Base-by-base conservation (phyloP, 2,113 vertebrate species). In the Neolamprologus kungweensis region DNA sequence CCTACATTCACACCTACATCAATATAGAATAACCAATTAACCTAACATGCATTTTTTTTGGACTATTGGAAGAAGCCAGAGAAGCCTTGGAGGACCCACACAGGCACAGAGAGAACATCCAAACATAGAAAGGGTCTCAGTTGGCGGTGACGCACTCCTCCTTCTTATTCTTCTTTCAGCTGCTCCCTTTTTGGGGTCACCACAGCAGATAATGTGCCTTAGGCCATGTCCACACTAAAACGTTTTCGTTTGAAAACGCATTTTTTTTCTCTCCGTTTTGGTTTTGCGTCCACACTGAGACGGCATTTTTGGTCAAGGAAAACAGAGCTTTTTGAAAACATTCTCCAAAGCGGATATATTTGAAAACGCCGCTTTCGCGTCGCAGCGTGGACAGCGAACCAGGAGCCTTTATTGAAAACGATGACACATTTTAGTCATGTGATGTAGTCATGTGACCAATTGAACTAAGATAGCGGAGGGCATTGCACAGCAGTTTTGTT, bases 351-450 rank as follows among this genome's bases (percentile, higher is more conserved):
- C 16, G 2, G 2, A 33, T 10, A 33, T 31, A 60, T 60, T 60
- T 60, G 28, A 60, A 60, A 19, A 33, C 4, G 2, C 16, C 3
- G 9, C 16, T 60, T 60, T 60, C 1, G 3, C 3, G 0, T 0
- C 0, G 0, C 1, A 33, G 9, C 1, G 3, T 60, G 16, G 0
- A 33, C 57, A 60, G 28, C 5, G 9, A 60, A 31, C 14, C 14
- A 6, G 26, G 26, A 31, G 57, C 57, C 26, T 60, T 60, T 60
- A 45, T 60, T 3, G 5, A 60, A 60, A 60, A 19, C 9, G 2
- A 60, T 33, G 57, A 60, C 57, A 10, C 57, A 60, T 60, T 60
- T 60, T 33, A 60, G 16, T 60, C 28, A 60, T 60, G 57, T 60
- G 16, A 60, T 60, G 28, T 17, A 33, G 28, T 33, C 57, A 60